Base-by-base conservation (phyloP, 2,888 invertebrate species). In the Cheilosia vernalis region DNA sequence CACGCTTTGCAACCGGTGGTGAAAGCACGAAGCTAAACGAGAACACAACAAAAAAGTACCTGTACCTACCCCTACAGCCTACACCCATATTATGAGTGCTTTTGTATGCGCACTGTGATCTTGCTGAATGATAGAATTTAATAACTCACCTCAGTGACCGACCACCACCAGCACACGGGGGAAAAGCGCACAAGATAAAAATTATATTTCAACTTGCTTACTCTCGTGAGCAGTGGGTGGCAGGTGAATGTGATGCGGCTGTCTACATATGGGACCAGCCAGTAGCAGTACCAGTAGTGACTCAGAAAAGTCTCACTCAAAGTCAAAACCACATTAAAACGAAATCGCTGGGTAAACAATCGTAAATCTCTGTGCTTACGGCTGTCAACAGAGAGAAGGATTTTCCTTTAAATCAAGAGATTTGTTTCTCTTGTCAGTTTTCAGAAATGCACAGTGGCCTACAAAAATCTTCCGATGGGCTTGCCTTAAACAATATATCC, bases 271-370 rank as follows among this genome's bases (percentile, higher is more conserved):
- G 66, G 17, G 53, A 60, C 30, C 30, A 30, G 9, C 30, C 30
- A 30, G 30, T 7, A 7, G 9, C 4, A 37, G 37, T 13, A 37
- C 58, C 61, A 70, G 37, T 69, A 60, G 66, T 77, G 63, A 77
- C 82, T 86, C 82, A 78, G 69, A 86, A 72, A 81, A 86, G 73
- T 82, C 77, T 81, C 86, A 86, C 86, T 86, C 86, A 86, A 86
- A 86, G 82, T 86, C 82, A 86, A 86, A 86, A 81, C 67, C 86
- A 78, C 82, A 86, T 86, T 86, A 82, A 86, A 77, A 81, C 63
- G 72, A 78, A 81, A 78, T 86, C 77, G 81, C 76, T 81, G 47
- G 53, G 67, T 86, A 86, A 86, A 86, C 86, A 86, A 82, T 67
- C 60, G 77, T 82, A 82, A 78, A 86, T 86, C 77, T 86, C 47